Conservation (phyloP, 37 sponge, comb jelly and placozoan species). For the Oscarella lobularis region DNA sequence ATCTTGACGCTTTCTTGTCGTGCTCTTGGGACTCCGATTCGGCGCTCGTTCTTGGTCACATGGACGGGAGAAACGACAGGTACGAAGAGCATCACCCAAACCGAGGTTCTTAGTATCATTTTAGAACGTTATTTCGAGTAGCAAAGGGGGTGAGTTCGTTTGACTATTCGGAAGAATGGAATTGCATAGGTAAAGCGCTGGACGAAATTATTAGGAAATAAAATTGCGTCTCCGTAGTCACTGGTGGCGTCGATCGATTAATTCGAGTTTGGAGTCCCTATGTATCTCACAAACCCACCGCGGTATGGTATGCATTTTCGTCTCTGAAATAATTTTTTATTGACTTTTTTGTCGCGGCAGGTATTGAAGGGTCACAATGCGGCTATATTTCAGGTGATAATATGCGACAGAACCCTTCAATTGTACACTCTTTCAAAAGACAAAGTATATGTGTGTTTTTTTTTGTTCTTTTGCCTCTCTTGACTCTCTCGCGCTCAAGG, state of each 20-base stretch:
- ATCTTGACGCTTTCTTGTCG: constrained; percentile 49
- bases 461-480: not conserved
- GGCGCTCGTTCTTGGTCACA: constrained; percentile 42
- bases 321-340: not conserved
- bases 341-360: constrained; percentile 8
- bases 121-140: constrained; percentile 35
- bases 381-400: constrained; percentile 55
- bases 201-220: not conserved
- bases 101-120: too few relatives aligned
- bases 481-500: constrained; percentile 15
- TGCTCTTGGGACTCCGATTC: constrained; percentile 53
- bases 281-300: constrained; percentile 57
- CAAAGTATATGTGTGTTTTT: constrained; percentile 21
- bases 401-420: constrained; percentile 34
- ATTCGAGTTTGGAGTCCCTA: constrained; percentile 84
- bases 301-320: constrained; percentile 27
- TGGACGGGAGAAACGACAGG: constrained; percentile 22
- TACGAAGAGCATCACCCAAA: too few relatives aligned
- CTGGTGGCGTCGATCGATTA: constrained; percentile 74
- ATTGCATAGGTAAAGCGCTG: constrained; percentile 38
- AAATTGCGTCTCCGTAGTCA: constrained; percentile 25
- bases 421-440: constrained; percentile 79
- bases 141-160: constrained; percentile 76
- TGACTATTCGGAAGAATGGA: constrained; percentile 73
- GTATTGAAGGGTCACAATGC: constrained; percentile 61